A percentile compares a stretch with the other conserved stretches of the same genome.
phyloP scores from a whole-genome alignment of 2,888 invertebrate genomes.

The Euclidia mi region DNA sequence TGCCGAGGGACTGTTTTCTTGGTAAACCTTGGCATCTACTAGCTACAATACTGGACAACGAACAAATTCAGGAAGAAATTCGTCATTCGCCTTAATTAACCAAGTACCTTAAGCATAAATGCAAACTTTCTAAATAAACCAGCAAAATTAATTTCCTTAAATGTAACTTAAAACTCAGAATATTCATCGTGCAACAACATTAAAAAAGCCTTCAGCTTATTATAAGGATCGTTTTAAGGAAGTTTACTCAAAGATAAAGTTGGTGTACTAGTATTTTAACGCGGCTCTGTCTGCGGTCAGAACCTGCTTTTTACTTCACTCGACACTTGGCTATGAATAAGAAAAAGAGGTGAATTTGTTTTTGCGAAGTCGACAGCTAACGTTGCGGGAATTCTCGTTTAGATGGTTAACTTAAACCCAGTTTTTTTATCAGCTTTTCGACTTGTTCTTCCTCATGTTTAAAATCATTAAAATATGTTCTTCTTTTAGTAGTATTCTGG shows the following conservation, averaged over 20 bases:
- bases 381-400: constrained; percentile 38
- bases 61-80: too few relatives aligned
- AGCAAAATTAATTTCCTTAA: too few relatives aligned
- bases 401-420: constrained; percentile 28
- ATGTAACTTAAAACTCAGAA: constrained; percentile 11
- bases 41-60: too few relatives aligned
- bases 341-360: constrained; percentile 55
- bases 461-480: too few relatives aligned
- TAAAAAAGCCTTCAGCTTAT: constrained; percentile 44
- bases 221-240: constrained; percentile 53
- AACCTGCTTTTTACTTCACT: constrained; percentile 53
- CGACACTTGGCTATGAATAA: constrained; percentile 62
- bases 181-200: constrained; percentile 22
- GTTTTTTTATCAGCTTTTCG: background rate
- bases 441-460: too few relatives aligned
- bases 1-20: too few relatives aligned
- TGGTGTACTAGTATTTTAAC: constrained; percentile 44
- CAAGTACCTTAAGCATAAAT: too few relatives aligned
- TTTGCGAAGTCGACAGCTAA: constrained; percentile 42
- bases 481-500: too few relatives aligned
- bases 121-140: too few relatives aligned
- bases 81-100: too few relatives aligned
- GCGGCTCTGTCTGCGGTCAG: constrained; percentile 33
- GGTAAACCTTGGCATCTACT: too few relatives aligned
- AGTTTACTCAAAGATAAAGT: constrained; percentile 59